Conservation (phyloP, 2,888 invertebrate genomes). For the Invenusta paracnida region DNA sequence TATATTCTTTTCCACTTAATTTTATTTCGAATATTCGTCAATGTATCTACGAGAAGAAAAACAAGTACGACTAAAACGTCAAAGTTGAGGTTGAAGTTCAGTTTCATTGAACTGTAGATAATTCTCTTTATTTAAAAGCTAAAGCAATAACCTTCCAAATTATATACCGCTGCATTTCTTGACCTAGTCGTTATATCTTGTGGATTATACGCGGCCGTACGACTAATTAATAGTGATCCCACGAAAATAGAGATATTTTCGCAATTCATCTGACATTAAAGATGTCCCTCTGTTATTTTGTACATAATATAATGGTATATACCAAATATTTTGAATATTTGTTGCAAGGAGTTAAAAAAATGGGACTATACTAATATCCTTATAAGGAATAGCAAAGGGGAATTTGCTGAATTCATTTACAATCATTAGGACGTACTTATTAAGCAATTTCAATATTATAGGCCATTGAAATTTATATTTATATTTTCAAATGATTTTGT, state of each 20-base stretch:
- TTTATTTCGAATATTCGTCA: too few species aligned
- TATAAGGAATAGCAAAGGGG: constrained; percentile 48
- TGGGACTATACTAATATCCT: constrained; percentile 44
- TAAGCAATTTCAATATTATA: constrained; percentile 44
- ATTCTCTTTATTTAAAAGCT: constrained; percentile 38
- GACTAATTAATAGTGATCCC: constrained; percentile 44
- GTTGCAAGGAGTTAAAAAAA: constrained; percentile 44
- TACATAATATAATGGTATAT: constrained; percentile 45
- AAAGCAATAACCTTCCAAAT: constrained; percentile 46
- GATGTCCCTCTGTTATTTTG: constrained; percentile 47
- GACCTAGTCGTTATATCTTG: constrained; percentile 45
- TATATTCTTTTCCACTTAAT: too few species aligned
- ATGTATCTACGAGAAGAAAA: too few species aligned
- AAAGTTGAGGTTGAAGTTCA: too few species aligned
- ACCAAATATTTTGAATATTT: constrained; percentile 46
- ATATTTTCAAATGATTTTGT: constrained; percentile 47
- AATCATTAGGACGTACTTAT: constrained; percentile 46
- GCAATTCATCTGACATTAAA: constrained; percentile 47
- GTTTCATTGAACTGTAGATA: too few species aligned
- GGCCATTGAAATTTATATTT: constrained; percentile 48
- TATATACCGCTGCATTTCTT: constrained; percentile 46
- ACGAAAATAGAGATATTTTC: constrained; percentile 36
- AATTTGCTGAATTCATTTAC: constrained; percentile 48
- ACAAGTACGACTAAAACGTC: too few species aligned
- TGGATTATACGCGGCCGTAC: constrained; percentile 31